Conservation (phyloP, 2,797 vertebrate genomes). For the Labroides dimidiatus region DNA sequence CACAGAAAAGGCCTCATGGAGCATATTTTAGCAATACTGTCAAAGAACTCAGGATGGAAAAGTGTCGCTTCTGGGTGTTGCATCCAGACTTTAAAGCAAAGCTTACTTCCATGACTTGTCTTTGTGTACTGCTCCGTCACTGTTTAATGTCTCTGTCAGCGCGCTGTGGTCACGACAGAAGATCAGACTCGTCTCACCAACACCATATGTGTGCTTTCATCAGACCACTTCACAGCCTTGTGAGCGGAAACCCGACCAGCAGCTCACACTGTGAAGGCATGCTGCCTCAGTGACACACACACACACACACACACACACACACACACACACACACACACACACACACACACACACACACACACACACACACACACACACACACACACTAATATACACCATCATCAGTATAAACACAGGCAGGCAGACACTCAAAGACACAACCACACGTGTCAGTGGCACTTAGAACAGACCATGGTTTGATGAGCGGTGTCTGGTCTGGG, state of each 20-base stretch:
- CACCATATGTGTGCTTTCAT: conserved; percentile 65
- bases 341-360: conserved; percentile 36
- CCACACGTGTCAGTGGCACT: conserved; percentile 51
- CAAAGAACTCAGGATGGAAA: background rate
- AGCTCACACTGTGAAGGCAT: conserved; percentile 48
- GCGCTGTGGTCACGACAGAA: conserved; percentile 38
- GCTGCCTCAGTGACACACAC: conserved; percentile 45
- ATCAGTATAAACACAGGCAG: conserved; percentile 26
- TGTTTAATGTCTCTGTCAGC: background rate
- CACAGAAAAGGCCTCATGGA: no score
- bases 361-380: conserved; percentile 23
- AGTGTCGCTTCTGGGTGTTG: background rate
- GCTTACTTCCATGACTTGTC: conserved; percentile 14
- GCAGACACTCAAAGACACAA: conserved; percentile 41
- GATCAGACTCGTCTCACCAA: conserved; percentile 40
- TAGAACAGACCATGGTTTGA: conserved; percentile 49
- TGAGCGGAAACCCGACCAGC: conserved; percentile 70
- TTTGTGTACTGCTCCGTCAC: background rate
- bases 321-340: conserved; percentile 13
- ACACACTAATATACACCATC: no score
- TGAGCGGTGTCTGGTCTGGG: conserved; percentile 58
- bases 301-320: conserved; percentile 40
- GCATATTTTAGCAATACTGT: no score
- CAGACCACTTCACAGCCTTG: conserved; percentile 64
- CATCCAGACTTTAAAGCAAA: background rate